Percentiles rank a stretch among this genome's conserved stretches.
Conservation (phyloP, 2,797 vertebrate species). For the Brachyrhaphis roseni region DNA sequence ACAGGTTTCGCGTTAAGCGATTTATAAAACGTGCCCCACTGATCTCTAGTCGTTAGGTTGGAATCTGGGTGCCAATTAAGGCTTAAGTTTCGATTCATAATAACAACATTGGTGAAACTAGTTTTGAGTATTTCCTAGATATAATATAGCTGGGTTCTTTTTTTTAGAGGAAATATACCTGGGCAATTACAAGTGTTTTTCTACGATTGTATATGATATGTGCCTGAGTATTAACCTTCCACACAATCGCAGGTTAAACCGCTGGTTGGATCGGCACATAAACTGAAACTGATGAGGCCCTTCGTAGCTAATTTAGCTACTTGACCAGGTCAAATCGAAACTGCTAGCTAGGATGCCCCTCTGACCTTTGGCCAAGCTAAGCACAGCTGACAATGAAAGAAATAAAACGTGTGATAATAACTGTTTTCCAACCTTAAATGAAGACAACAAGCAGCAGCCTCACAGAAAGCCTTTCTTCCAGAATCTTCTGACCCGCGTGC, state of each 20-base stretch:
- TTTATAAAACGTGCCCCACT: not conserved
- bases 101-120: not conserved
- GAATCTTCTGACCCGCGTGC: slow-evolving; percentile 56
- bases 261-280: not conserved
- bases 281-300: slow-evolving; percentile 26
- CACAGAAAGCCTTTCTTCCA: slow-evolving; percentile 62
- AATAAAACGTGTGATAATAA: not conserved
- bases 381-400: not conserved
- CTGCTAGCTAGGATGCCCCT: not conserved
- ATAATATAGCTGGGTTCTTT: not conserved
- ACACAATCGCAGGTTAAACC: not conserved
- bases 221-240: not conserved
- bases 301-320: slow-evolving; percentile 30
- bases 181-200: not conserved
- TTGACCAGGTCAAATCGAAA: slow-evolving; percentile 22
- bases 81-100: not conserved
- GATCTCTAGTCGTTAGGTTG: no score
- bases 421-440: slow-evolving; percentile 41
- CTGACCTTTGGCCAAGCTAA: not conserved
- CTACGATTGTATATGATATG: not conserved
- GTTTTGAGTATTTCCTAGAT: not conserved
- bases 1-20: not conserved
- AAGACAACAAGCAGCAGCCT: not conserved
- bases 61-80: not conserved
- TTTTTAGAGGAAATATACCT: not conserved